Evolutionary conservation across 1,140 invertebrate genomes (phyloP).

Genomic region (Hypsibius dujardini): DNA sequence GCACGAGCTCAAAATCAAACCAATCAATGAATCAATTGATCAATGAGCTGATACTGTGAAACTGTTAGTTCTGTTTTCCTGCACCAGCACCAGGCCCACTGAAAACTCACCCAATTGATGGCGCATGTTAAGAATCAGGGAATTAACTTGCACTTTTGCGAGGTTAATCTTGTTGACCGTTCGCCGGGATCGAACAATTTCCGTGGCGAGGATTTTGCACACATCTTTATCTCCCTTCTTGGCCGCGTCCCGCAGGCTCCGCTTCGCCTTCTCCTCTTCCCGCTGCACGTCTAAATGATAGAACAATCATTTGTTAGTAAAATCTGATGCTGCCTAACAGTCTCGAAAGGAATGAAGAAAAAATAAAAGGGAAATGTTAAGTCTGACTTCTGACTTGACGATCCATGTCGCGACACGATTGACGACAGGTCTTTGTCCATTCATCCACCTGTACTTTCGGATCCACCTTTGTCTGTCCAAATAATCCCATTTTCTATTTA

Average conservation of each 20-base stretch:
- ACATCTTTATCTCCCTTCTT: conserved; percentile 88
- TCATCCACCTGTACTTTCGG: conserved; percentile 6
- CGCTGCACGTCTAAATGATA: conserved; percentile 58
- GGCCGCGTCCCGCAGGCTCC: conserved; percentile 80
- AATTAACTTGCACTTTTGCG: conserved; percentile 93
- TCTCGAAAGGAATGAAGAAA: background rate
- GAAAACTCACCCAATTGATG: conserved; percentile 79
- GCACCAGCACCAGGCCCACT: no score
- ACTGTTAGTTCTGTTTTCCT: no score
- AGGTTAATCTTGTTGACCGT: conserved; percentile 75
- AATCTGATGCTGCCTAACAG: background rate
- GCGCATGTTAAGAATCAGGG: conserved; percentile 90
- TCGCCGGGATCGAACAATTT: conserved; percentile 73
- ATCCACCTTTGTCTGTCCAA: background rate
- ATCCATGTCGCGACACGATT: background rate
- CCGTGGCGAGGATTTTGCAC: conserved; percentile 82
- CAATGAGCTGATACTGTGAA: no score
- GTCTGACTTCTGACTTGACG: no score
- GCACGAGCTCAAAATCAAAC: no score
- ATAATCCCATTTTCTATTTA: conserved; percentile 11
- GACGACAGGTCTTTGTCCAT: conserved; percentile 17
- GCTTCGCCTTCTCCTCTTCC: conserved; percentile 91
- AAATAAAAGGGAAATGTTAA: conserved; percentile 17
- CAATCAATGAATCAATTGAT: no score
- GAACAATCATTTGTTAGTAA: background rate